Conservation (phyloP, 2,888 invertebrate genomes). For the Himalopsyche anomala region DNA sequence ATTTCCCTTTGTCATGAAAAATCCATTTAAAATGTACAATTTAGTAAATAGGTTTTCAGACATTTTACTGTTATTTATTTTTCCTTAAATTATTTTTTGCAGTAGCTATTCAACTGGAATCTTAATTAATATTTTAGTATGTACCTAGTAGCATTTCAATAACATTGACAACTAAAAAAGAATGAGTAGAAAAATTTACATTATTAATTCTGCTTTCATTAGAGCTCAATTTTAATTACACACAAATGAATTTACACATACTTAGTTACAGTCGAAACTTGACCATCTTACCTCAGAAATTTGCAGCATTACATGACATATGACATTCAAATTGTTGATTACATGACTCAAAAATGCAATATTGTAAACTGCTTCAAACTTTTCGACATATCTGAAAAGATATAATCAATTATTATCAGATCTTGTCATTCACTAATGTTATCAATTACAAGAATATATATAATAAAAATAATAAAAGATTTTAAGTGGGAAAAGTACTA, state of each 20-base stretch:
- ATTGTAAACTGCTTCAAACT: conserved; percentile 57
- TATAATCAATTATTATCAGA: conserved; percentile 22
- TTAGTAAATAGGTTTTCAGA: too few species aligned
- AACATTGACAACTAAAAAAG: too few species aligned
- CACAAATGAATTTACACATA: too few species aligned
- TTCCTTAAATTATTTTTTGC: too few species aligned
- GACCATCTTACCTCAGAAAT: conserved; percentile 56
- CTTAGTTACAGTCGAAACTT: neutral
- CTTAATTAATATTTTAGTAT: neutral
- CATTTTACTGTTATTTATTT: too few species aligned
- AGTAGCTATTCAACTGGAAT: neutral
- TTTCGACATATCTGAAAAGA: conserved; percentile 60
- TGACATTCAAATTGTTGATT: conserved; percentile 61
- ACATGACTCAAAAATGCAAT: conserved; percentile 60
- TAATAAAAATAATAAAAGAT: too few species aligned
- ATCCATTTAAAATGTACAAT: neutral
- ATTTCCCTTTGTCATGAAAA: neutral
- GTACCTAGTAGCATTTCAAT: too few species aligned
- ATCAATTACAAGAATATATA: too few species aligned
- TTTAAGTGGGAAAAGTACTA: too few species aligned
- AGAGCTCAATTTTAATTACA: too few species aligned
- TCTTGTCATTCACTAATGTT: neutral
- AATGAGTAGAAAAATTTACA: too few species aligned
- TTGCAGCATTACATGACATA: conserved; percentile 63
- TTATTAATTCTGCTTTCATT: too few species aligned